These are phyloP conservation scores for Mus caroli DNA, from an alignment of 2,797 vertebrate species.

Conservation along the genomic window DNA sequence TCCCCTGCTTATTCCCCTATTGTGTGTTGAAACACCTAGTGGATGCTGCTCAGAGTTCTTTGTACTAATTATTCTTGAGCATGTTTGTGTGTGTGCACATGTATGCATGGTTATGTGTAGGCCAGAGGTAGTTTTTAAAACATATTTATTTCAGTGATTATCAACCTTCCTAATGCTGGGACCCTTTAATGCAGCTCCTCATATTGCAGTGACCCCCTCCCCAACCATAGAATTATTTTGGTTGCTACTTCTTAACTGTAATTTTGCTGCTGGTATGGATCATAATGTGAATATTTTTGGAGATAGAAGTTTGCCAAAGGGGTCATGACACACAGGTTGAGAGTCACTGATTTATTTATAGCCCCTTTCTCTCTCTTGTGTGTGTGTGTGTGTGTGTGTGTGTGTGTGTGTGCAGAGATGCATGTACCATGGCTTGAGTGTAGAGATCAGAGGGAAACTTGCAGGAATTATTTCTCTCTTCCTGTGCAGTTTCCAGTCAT, in stretches of 20 bases:
- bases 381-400: too few species aligned
- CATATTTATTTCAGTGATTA: not conserved
- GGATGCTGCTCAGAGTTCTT: not conserved
- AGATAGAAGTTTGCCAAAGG: not conserved
- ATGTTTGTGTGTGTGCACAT: not conserved
- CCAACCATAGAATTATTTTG: not conserved
- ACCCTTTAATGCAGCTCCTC: not conserved
- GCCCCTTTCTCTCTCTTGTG: too few species aligned
- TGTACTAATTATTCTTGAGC: not conserved
- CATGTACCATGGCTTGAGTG: not conserved
- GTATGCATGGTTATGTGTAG: not conserved
- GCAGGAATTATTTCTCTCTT: not conserved
- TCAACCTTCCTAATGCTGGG: not conserved
- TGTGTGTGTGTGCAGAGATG: not conserved
- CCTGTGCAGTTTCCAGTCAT: not conserved
- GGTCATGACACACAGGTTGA: not conserved
- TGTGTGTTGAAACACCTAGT: not conserved
- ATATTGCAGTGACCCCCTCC: not conserved
- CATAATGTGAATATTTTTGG: not conserved
- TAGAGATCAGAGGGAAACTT: not conserved
- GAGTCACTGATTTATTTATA: not conserved
- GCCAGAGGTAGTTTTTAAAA: not conserved
- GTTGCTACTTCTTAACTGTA: not conserved
- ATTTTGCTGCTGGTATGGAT: not conserved
- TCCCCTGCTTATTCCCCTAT: too few species aligned